Percentiles rank a stretch among this genome's conserved stretches.
These are phyloP conservation scores for Neodontobutis hainanensis DNA, from an alignment of 2,113 vertebrate genomes.

Conservation along the genomic window DNA sequence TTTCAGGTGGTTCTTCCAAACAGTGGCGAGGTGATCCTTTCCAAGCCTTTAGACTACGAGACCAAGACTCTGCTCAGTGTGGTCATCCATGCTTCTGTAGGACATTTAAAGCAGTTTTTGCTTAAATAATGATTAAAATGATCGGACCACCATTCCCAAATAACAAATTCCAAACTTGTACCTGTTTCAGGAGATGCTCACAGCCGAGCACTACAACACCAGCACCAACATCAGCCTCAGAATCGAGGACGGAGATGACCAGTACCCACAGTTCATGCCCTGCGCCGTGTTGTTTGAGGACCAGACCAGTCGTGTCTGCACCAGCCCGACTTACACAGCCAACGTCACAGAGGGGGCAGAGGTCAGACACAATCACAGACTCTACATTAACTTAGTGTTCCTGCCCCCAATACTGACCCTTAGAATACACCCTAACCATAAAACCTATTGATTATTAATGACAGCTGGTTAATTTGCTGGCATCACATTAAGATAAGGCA, in stretches of 20 bases:
- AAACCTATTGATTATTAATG: too few species aligned
- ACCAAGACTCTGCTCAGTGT: slow-evolving; percentile 76
- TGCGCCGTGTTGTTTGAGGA: slow-evolving; percentile 69
- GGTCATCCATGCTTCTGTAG: slow-evolving; percentile 79
- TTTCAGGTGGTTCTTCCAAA: slow-evolving; percentile 83
- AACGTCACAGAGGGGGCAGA: slow-evolving; percentile 77
- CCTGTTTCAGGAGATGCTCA: slow-evolving; percentile 75
- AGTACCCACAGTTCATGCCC: slow-evolving; percentile 80
- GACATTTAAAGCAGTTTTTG: not conserved
- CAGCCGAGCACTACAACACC: slow-evolving; percentile 68
- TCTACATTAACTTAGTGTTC: too few species aligned
- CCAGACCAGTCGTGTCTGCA: slow-evolving; percentile 63
- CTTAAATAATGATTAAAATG: too few species aligned
- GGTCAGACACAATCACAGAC: slow-evolving; percentile 54
- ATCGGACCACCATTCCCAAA: too few species aligned
- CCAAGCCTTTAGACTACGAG: slow-evolving; percentile 84
- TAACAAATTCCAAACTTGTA: not conserved
- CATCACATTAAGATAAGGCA: too few species aligned
- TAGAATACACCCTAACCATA: too few species aligned
- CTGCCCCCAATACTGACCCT: too few species aligned
- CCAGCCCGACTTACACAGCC: slow-evolving; percentile 75
- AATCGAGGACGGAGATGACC: slow-evolving; percentile 78
- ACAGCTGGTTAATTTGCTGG: too few species aligned
- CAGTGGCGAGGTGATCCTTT: slow-evolving; percentile 80
- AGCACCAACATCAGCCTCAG: slow-evolving; percentile 62